These are phyloP conservation scores for Mesocentrotus franciscanus DNA, from an alignment of 53 echinoderm and acorn worm genomes.

Conservation along the genomic window DNA sequence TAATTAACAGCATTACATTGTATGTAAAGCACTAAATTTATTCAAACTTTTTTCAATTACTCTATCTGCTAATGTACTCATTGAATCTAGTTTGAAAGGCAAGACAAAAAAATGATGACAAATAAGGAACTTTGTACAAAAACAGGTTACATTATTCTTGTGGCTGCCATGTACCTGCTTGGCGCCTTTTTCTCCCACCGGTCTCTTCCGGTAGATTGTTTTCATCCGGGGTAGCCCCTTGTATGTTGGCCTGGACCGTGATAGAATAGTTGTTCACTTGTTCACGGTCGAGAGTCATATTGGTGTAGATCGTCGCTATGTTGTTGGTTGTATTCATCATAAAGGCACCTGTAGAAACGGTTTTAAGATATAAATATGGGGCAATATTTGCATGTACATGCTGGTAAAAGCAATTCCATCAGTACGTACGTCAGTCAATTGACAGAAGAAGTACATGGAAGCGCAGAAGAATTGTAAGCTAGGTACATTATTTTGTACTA, in stretches of 20 bases:
- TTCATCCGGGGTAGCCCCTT: conserved; percentile 31
- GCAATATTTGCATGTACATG: background rate
- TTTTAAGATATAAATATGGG: background rate
- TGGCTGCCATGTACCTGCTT: conserved; percentile 63
- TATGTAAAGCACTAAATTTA: too few relatives aligned
- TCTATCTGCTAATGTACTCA: too few relatives aligned
- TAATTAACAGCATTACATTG: too few relatives aligned
- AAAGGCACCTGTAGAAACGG: conserved; percentile 71
- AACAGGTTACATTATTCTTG: background rate
- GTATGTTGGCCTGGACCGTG: conserved; percentile 73
- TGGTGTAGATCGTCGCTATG: conserved; percentile 77
- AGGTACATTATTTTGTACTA: too few relatives aligned
- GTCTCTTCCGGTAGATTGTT: background rate
- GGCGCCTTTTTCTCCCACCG: conserved; percentile 63
- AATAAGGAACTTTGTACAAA: too few relatives aligned
- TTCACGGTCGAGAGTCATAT: conserved; percentile 71
- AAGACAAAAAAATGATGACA: too few relatives aligned
- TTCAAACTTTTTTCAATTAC: too few relatives aligned
- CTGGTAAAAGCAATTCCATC: too few relatives aligned
- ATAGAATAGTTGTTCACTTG: conserved; percentile 70
- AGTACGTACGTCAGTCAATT: too few relatives aligned
- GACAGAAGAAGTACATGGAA: too few relatives aligned
- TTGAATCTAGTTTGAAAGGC: too few relatives aligned
- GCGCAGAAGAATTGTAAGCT: too few relatives aligned
- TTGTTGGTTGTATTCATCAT: conserved; percentile 71